A percentile compares a stretch with the other conserved stretches of the same genome.
These are phyloP conservation scores for Litoditis marina DNA, from an alignment of 2,888 invertebrate genomes.

Conservation along the genomic window DNA sequence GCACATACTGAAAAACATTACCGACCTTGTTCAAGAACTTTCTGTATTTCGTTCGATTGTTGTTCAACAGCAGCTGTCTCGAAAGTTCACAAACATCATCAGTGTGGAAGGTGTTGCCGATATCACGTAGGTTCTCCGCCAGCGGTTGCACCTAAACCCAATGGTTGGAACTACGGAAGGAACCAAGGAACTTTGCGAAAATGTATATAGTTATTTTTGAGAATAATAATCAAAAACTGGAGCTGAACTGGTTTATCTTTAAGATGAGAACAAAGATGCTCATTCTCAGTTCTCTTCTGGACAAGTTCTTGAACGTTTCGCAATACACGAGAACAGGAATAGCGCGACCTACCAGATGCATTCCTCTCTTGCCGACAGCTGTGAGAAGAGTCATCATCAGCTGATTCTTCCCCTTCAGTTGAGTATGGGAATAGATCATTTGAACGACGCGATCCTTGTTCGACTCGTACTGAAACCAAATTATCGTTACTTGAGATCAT, in stretches of 20 bases:
- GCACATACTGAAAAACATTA: neutral
- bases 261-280: too few relatives aligned
- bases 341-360: constrained; percentile 21
- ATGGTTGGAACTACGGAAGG: too few relatives aligned
- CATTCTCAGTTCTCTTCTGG: too few relatives aligned
- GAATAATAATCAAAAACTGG: too few relatives aligned
- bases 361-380: constrained; percentile 20
- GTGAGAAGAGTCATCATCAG: constrained; percentile 40
- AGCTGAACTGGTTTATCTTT: too few relatives aligned
- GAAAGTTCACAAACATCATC: constrained; percentile 37
- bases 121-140: constrained; percentile 38
- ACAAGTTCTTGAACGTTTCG: too few relatives aligned
- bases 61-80: constrained; percentile 33
- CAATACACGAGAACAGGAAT: too few relatives aligned
- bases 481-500: constrained; percentile 3
- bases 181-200: too few relatives aligned
- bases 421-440: constrained; percentile 59
- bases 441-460: constrained; percentile 51
- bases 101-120: constrained; percentile 49
- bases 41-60: constrained; percentile 31
- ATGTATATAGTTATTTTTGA: too few relatives aligned
- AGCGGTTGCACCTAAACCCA: constrained; percentile 22
- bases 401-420: constrained; percentile 45
- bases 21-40: constrained; percentile 35
- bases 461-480: constrained; percentile 23